These are phyloP conservation scores for Zeus faber DNA, from an alignment of 2,113 vertebrate species.

Conservation along the genomic window DNA sequence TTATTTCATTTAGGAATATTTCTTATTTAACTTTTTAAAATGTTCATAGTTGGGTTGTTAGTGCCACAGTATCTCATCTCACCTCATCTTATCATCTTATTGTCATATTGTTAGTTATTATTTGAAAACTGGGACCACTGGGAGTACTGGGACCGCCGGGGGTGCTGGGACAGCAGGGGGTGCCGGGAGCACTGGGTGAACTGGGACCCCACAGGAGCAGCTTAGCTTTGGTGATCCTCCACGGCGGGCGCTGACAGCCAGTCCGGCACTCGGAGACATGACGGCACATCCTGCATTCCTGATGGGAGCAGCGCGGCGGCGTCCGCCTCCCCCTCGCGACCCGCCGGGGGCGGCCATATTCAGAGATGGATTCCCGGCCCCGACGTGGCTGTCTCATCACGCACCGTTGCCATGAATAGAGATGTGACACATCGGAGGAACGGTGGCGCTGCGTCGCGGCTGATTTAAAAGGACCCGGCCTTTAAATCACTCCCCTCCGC, in stretches of 20 bases:
- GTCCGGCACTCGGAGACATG: conserved; percentile 28
- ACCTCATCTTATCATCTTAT: too few species aligned
- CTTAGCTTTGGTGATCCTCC: conserved; percentile 35
- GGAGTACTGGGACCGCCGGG: too few species aligned
- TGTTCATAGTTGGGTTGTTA: too few species aligned
- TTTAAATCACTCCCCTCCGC: conserved; percentile 54
- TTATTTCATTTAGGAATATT: too few species aligned
- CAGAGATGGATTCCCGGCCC: conserved; percentile 54
- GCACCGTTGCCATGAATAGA: conserved; percentile 62
- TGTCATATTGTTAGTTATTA: too few species aligned
- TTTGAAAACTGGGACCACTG: too few species aligned
- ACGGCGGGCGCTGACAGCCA: neutral
- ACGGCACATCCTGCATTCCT: conserved; percentile 33
- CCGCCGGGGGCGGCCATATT: conserved; percentile 31
- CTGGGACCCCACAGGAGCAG: conserved; percentile 21
- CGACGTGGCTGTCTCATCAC: conserved; percentile 51
- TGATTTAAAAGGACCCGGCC: conserved; percentile 38
- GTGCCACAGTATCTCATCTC: too few species aligned
- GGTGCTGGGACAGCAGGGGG: too few species aligned
- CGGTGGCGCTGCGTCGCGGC: conserved; percentile 28
- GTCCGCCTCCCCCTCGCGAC: conserved; percentile 28
- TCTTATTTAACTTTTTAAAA: too few species aligned
- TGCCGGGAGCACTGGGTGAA: too few species aligned
- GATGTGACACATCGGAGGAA: conserved; percentile 55
- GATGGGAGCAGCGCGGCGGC: conserved; percentile 11